Evolutionary conservation across 2,797 vertebrate genomes (phyloP).

Genomic region (Enteromius mattozi): DNA sequence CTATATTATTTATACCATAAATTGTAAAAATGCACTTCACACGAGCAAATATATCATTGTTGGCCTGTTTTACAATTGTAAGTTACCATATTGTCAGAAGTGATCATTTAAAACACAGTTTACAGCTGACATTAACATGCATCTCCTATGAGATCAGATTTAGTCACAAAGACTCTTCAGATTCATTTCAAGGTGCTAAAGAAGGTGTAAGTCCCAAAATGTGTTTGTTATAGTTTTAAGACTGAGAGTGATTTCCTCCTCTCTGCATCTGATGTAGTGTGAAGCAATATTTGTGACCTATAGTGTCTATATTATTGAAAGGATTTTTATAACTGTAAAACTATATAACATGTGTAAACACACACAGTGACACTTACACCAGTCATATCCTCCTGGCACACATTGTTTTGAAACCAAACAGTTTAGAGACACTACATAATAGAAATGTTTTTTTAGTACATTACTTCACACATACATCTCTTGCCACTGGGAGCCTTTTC

Average conservation of each 20-base stretch:
- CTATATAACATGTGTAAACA: not conserved
- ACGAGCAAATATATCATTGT: not conserved
- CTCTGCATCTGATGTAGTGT: not conserved
- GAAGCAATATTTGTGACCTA: constrained; percentile 12
- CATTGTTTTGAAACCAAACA: constrained; percentile 13
- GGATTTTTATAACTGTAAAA: not conserved
- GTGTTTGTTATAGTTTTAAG: not conserved
- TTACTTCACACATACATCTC: constrained; percentile 13
- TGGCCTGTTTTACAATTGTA: not conserved
- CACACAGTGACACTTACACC: not conserved
- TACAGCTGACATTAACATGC: not conserved
- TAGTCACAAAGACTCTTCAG: not conserved
- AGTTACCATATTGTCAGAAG: not conserved
- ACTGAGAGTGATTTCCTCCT: not conserved
- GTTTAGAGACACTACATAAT: not conserved
- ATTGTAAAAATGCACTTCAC: not conserved
- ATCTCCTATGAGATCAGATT: not conserved
- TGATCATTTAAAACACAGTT: not conserved
- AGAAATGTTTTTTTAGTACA: not conserved
- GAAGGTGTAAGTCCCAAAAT: not conserved
- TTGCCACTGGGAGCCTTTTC: constrained; percentile 4
- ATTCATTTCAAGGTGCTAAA: not conserved
- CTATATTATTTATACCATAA: not conserved
- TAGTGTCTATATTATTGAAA: not conserved
- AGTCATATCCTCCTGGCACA: not conserved